phyloP scores from a whole-genome alignment of 1,140 invertebrate genomes.

The Heliconius nattereri region DNA sequence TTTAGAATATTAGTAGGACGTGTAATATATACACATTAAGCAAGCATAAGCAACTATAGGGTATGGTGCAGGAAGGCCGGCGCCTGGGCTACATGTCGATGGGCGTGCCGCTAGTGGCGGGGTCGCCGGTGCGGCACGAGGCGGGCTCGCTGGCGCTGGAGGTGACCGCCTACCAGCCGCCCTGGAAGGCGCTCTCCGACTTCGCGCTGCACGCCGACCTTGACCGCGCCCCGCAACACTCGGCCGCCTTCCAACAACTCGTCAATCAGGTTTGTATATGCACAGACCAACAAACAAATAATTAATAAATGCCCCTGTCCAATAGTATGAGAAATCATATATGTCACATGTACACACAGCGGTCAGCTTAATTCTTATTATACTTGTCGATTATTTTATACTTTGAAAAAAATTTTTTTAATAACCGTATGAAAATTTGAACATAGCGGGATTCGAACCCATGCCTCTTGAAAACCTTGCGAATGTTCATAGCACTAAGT shows the following conservation, averaged over 20 bases:
- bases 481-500: too few species aligned
- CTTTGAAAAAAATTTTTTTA: too few species aligned
- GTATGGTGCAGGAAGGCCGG: constrained; percentile 86
- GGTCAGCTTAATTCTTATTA: too few species aligned
- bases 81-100: constrained; percentile 96
- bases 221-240: constrained; percentile 88
- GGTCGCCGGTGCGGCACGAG: constrained; percentile 96
- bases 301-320: too few species aligned
- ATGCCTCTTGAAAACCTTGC: too few species aligned
- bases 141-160: constrained; percentile 90
- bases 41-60: not conserved
- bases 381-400: too few species aligned
- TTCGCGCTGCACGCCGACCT: constrained; percentile 97
- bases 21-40: not conserved
- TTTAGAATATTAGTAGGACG: too few species aligned
- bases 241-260: constrained; percentile 96
- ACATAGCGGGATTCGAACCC: too few species aligned
- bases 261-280: constrained; percentile 90
- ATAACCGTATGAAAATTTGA: too few species aligned
- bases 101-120: constrained; percentile 98
- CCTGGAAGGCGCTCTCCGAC: constrained; percentile 97
- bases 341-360: too few species aligned
- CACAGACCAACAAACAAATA: too few species aligned
- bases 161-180: constrained; percentile 97
- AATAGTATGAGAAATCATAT: too few species aligned